Evolutionary conservation across 2,888 invertebrate species (phyloP).

Genomic region (Atherix ibis): DNA sequence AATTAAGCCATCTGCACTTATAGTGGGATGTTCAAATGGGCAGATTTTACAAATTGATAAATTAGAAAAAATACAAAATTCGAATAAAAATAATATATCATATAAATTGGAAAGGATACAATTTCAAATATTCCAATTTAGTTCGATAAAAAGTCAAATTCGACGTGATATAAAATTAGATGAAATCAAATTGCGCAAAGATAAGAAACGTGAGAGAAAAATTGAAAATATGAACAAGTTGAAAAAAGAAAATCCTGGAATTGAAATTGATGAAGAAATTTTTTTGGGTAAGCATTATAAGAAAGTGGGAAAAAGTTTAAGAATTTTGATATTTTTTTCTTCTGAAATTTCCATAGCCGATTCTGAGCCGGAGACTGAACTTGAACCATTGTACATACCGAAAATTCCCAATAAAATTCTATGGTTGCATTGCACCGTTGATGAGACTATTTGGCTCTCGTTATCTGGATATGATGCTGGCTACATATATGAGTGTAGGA

Average conservation of each 20-base stretch:
- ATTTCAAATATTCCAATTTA: slow-evolving; percentile 34
- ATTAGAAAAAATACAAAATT: slow-evolving; percentile 26
- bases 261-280: slow-evolving; percentile 42
- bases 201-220: slow-evolving; percentile 36
- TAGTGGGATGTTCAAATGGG: slow-evolving; percentile 41
- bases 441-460: slow-evolving; percentile 42
- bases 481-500: slow-evolving; percentile 44
- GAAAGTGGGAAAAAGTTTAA: not conserved
- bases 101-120: slow-evolving; percentile 28
- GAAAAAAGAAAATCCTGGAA: slow-evolving; percentile 39
- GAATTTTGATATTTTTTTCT: not conserved
- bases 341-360: slow-evolving; percentile 29
- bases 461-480: slow-evolving; percentile 51
- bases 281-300: slow-evolving; percentile 37
- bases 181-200: slow-evolving; percentile 37
- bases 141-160: slow-evolving; percentile 43
- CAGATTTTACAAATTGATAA: slow-evolving; percentile 38
- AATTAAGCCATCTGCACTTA: slow-evolving; percentile 21
- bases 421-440: slow-evolving; percentile 37
- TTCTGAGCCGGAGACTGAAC: slow-evolving; percentile 38
- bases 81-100: slow-evolving; percentile 30
- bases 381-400: slow-evolving; percentile 39
- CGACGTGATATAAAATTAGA: slow-evolving; percentile 41
- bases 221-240: slow-evolving; percentile 41
- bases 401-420: slow-evolving; percentile 40